These are phyloP conservation scores for Mormyrus proboscirostris DNA, from an alignment of 2,797 vertebrate species.

Conservation along the genomic window DNA sequence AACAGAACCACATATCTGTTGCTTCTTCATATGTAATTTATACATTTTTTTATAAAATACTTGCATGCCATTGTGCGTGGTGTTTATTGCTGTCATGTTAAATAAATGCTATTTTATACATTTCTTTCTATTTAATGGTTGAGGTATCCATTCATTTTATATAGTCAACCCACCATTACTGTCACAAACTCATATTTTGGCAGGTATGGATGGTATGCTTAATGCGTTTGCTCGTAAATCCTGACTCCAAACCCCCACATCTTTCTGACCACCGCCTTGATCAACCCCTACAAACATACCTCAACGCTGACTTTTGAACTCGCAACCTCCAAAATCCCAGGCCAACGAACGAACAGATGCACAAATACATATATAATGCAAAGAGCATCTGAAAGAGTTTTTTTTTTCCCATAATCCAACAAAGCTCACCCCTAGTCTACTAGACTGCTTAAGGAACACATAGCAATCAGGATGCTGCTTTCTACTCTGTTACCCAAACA, in stretches of 20 bases:
- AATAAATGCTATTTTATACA: background rate
- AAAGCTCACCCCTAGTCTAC: background rate
- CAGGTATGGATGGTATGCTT: background rate
- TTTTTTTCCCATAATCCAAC: conserved; percentile 60
- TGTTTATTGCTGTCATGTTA: background rate
- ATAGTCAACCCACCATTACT: background rate
- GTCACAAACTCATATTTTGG: background rate
- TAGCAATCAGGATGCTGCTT: conserved; percentile 40
- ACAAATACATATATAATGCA: conserved; percentile 45
- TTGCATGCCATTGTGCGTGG: background rate
- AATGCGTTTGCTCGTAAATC: background rate
- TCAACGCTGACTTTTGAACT: conserved; percentile 25
- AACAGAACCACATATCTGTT: background rate
- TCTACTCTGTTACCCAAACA: conserved; percentile 37
- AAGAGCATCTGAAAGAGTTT: conserved; percentile 50
- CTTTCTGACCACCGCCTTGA: background rate
- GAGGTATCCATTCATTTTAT: background rate
- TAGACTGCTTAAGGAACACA: background rate
- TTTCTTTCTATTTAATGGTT: background rate
- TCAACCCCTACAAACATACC: background rate
- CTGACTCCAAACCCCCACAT: background rate
- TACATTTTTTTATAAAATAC: background rate
- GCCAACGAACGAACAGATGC: conserved; percentile 36
- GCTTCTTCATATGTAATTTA: background rate
- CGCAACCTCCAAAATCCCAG: conserved; percentile 43